phyloP scores from a whole-genome alignment of 2,888 invertebrate species.

The Dysmachus trigonus region DNA sequence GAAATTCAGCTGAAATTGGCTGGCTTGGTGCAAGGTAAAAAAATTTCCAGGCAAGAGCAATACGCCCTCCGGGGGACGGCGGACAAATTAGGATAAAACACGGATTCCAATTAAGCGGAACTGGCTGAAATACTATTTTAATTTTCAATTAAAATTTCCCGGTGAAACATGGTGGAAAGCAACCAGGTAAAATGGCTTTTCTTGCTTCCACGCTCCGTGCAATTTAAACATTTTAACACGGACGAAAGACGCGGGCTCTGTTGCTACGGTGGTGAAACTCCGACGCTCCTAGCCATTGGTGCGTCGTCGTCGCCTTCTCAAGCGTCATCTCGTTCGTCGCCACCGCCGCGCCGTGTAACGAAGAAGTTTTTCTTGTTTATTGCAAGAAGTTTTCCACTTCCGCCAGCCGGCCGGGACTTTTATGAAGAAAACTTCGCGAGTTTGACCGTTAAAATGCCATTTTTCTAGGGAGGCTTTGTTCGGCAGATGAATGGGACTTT shows the following conservation, averaged over 20 bases:
- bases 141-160: constrained; percentile 14
- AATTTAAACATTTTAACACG: constrained; percentile 15
- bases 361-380: constrained; percentile 19
- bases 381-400: constrained; percentile 9
- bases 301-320: background rate
- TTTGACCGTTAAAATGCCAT: constrained; percentile 29
- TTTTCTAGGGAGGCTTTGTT: background rate
- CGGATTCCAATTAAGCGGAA: background rate
- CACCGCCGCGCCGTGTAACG: background rate
- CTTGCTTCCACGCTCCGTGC: background rate
- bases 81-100: background rate
- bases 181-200: background rate
- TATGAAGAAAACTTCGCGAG: constrained; percentile 16
- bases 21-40: background rate
- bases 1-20: background rate
- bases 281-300: background rate
- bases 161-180: background rate
- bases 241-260: background rate
- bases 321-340: background rate
- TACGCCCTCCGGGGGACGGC: background rate
- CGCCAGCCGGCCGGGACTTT: background rate
- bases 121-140: constrained; percentile 20
- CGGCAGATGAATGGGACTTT: background rate
- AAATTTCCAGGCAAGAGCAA: background rate
- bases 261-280: background rate